Evolutionary conservation across 2,797 vertebrate genomes (phyloP).

Genomic region (Xenops minutus): DNA sequence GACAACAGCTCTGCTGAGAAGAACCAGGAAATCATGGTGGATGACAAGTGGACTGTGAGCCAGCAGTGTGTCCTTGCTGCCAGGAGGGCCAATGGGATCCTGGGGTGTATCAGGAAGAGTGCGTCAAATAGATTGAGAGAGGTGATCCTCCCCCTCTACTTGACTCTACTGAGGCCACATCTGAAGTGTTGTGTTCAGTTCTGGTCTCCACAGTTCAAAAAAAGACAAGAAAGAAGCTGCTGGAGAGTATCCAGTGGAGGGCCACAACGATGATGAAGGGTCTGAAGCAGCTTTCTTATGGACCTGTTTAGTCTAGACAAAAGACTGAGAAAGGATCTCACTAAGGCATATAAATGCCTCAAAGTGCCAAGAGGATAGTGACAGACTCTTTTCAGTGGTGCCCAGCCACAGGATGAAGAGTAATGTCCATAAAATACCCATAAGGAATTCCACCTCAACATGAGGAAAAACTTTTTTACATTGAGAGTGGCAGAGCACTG

Average conservation of each 20-base stretch:
- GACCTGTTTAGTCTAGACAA: neutral
- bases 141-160: neutral
- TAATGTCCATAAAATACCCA: neutral
- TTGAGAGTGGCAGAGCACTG: neutral
- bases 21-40: neutral
- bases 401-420: neutral
- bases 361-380: neutral
- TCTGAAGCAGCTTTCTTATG: neutral
- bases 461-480: neutral
- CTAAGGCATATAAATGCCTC: neutral
- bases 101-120: fast-evolving
- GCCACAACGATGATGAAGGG: neutral
- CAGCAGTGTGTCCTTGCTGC: neutral
- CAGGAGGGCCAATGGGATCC: neutral
- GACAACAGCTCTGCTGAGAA: neutral
- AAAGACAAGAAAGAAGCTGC: neutral
- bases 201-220: neutral
- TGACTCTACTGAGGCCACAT: neutral
- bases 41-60: neutral
- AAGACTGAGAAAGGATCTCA: neutral
- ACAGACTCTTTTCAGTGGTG: neutral
- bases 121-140: neutral
- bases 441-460: neutral
- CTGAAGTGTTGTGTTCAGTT: neutral
- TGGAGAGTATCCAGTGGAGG: neutral